Evolutionary conservation across 2,888 invertebrate genomes (phyloP).

Genomic region (Cosmia trapezina): DNA sequence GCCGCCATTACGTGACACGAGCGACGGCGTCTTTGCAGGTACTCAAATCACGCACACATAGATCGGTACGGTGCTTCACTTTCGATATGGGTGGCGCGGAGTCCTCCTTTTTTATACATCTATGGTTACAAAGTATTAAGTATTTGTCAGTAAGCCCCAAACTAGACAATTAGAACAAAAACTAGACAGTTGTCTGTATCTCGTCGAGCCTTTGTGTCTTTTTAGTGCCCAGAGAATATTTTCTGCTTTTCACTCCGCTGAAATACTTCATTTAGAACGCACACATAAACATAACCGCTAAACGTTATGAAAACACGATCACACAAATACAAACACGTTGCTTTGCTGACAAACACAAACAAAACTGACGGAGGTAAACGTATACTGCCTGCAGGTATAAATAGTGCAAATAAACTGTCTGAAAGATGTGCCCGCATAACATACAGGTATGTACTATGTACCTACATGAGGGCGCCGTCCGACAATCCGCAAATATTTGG

Average conservation of each 20-base stretch:
- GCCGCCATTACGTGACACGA: no score
- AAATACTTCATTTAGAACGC: constrained; percentile 3
- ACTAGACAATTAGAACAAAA: background rate
- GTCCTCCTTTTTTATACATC: no score
- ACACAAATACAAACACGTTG: constrained; percentile 39
- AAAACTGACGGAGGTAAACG: constrained; percentile 45
- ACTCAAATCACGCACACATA: no score
- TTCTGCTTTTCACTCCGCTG: background rate
- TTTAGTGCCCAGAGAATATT: background rate
- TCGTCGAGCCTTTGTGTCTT: background rate
- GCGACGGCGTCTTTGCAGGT: no score
- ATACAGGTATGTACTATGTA: constrained; percentile 20
- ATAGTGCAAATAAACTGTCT: constrained; percentile 56
- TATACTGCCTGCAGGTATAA: constrained; percentile 31
- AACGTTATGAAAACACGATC: constrained; percentile 27
- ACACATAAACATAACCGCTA: constrained; percentile 18
- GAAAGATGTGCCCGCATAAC: constrained; percentile 44
- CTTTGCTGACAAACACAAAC: constrained; percentile 45
- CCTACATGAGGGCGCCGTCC: constrained; percentile 11
- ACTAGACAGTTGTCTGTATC: no score
- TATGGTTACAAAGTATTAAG: no score
- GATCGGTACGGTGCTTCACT: no score
- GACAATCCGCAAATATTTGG: constrained; percentile 65
- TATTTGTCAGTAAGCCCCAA: background rate
- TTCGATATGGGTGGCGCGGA: no score